A percentile compares a stretch with the other conserved stretches of the same genome.
Evolutionary conservation across 2,888 invertebrate species (phyloP).

Genomic region (Parelbella ahira): DNA sequence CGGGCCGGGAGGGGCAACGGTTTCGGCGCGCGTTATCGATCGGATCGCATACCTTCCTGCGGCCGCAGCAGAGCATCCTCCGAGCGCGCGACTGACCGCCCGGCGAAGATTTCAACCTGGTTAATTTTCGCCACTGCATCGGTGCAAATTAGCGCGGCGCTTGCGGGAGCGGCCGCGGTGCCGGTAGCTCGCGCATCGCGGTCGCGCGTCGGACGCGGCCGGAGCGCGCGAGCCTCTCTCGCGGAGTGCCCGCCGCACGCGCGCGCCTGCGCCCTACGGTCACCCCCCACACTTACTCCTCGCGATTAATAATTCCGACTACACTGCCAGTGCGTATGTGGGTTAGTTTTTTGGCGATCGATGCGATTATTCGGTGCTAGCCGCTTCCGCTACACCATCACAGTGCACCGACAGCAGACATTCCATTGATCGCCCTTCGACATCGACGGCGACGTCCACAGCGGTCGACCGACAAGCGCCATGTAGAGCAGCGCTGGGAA

Average conservation of each 20-base stretch:
- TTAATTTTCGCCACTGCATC: constrained; percentile 93
- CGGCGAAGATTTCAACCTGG: constrained; percentile 88
- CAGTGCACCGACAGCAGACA: constrained; percentile 61
- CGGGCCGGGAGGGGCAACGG: constrained; percentile 75
- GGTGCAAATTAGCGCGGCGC: constrained; percentile 84
- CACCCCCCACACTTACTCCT: constrained; percentile 66
- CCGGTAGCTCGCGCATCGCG: constrained; percentile 73
- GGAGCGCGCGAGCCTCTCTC: constrained; percentile 74
- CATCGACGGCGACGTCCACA: constrained; percentile 35
- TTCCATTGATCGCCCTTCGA: constrained; percentile 65
- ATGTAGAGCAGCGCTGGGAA: constrained; percentile 12
- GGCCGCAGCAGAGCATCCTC: constrained; percentile 97
- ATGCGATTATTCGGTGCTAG: constrained; percentile 74
- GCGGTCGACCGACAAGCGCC: constrained; percentile 4
- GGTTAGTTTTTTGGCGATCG: constrained; percentile 81
- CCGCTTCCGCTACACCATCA: constrained; percentile 54
- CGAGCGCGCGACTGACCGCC: constrained; percentile 85
- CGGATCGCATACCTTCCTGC: constrained; percentile 90
- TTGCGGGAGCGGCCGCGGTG: constrained; percentile 73
- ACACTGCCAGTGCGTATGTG: constrained; percentile 80
- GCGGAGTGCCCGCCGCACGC: constrained; percentile 69
- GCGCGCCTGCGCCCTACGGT: constrained; percentile 60
- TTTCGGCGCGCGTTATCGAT: constrained; percentile 78
- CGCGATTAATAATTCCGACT: constrained; percentile 79
- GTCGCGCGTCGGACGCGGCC: constrained; percentile 67